Base-by-base conservation (phyloP, 2,888 invertebrate species). In the Stictocephala bisonia region DNA sequence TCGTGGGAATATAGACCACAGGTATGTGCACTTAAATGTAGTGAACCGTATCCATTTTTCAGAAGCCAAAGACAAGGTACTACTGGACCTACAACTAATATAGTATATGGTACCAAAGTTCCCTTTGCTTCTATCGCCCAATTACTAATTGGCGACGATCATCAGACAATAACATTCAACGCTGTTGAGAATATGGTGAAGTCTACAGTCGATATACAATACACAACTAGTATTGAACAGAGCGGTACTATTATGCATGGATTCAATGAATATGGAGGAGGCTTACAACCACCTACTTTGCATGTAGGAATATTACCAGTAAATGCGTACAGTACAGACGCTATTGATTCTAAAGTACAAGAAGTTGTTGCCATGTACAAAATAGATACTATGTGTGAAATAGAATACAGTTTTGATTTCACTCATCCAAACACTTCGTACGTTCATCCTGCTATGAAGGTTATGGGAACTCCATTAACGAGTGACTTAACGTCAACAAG, bases 1-100 rank as follows among this genome's bases (percentile, higher is more conserved):
- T 20, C 31, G 7, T 60, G 40, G 60, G 60, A 60, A 40, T 60
- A 60, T 15, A 3, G 60, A 40, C 60, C 60, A 18, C 40, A 60
- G 18, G 40, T 40, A 40, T 60, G 60, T 22, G 40, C 40, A 3
- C 24, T 60, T 11, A 60, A 40, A 22, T 15, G 40, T 22, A 24
- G 11, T 4, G 60, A 60, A 40, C 40, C 60, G 15, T 60, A 60
- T 20, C 60, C 60, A 11, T 35, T 24, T 26, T 60, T 22, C n/a
- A 20, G 40, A n/a, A 60, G n/a, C 26, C 1, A 29, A 11, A n/a
- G n/a, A n/a, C n/a, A n/a, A n/a, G n/a, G n/a, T n/a, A 40, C 9
- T n/a, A n/a, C n/a, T n/a, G n/a, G n/a, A n/a, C n/a, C n/a, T n/a
- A 1, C 2, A 3, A 60, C 60, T 6, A 1, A 3, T 1, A 22